Evolutionary conservation across 2,888 invertebrate genomes (phyloP).

Genomic region (Thereva unica): DNA sequence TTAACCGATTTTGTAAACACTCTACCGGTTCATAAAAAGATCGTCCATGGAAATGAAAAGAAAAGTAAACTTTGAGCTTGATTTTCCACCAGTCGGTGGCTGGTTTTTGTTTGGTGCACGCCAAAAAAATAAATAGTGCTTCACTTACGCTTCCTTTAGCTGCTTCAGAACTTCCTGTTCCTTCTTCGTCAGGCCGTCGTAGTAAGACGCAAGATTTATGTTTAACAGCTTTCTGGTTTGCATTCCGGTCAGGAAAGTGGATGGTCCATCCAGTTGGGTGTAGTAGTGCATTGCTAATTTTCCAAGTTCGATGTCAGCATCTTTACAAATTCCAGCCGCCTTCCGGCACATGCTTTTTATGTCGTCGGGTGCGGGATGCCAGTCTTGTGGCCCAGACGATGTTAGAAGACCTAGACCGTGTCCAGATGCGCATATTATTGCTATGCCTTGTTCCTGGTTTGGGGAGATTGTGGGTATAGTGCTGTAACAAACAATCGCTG

Average conservation of each 20-base stretch:
- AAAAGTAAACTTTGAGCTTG: background rate
- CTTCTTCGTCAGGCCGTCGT: conserved; percentile 66
- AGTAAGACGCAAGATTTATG: conserved; percentile 67
- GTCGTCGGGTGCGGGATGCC: conserved; percentile 74
- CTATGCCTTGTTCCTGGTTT: conserved; percentile 63
- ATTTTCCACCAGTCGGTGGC: background rate
- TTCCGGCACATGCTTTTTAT: conserved; percentile 65
- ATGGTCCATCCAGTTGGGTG: conserved; percentile 64
- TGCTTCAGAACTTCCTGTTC: conserved; percentile 68
- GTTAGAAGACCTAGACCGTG: conserved; percentile 80
- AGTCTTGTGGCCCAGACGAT: conserved; percentile 69
- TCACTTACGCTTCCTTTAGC: conserved; percentile 65
- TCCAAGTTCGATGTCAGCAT: conserved; percentile 67
- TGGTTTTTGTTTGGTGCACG: background rate
- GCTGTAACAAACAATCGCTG: background rate
- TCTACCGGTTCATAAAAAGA: conserved; percentile 53
- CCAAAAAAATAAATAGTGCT: conserved; percentile 15
- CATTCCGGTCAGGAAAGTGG: conserved; percentile 79
- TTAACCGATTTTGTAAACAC: conserved; percentile 56
- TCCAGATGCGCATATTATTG: conserved; percentile 78
- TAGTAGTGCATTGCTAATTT: conserved; percentile 72
- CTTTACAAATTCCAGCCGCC: conserved; percentile 71
- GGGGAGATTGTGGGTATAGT: background rate
- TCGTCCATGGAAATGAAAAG: conserved; percentile 10
- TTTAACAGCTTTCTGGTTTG: conserved; percentile 66